Conservation (phyloP, 2,797 vertebrate species). For the Sarcoramphus papa region DNA sequence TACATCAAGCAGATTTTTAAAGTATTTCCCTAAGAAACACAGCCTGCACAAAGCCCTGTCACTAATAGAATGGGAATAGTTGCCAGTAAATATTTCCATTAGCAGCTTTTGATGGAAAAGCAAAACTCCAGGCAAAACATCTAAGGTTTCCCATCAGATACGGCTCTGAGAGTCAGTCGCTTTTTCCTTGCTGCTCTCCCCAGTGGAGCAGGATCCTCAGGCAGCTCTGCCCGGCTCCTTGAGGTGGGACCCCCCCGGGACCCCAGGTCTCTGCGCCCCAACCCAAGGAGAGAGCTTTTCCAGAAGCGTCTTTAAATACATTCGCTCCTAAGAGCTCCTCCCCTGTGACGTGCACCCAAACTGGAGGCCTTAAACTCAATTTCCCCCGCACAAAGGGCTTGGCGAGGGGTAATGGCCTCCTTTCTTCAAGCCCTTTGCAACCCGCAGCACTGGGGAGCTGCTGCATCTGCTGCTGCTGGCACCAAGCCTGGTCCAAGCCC, state of each 20-base stretch:
- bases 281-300: neutral
- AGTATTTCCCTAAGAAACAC: conserved; percentile 35
- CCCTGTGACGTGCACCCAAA: neutral
- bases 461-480: neutral
- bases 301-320: neutral
- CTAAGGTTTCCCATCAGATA: neutral
- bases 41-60: neutral
- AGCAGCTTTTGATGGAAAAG: conserved; percentile 22
- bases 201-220: neutral
- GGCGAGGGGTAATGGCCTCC: rapidly evolving
- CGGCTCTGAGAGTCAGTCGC: neutral
- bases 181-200: neutral
- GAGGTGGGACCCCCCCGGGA: neutral
- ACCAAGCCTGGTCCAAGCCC: neutral
- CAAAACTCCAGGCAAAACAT: conserved; percentile 20
- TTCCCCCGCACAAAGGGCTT: neutral
- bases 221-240: neutral
- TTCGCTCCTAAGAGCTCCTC: neutral
- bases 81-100: conserved; percentile 56
- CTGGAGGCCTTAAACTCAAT: neutral
- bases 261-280: neutral
- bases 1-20: conserved; percentile 38
- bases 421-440: neutral
- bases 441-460: rapidly evolving
- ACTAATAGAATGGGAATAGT: conserved; percentile 8